Evolutionary conservation across 2,888 invertebrate species (phyloP), one percentile per base, ranked within the genome.

Genomic region (Deroplatys truncata): DNA sequence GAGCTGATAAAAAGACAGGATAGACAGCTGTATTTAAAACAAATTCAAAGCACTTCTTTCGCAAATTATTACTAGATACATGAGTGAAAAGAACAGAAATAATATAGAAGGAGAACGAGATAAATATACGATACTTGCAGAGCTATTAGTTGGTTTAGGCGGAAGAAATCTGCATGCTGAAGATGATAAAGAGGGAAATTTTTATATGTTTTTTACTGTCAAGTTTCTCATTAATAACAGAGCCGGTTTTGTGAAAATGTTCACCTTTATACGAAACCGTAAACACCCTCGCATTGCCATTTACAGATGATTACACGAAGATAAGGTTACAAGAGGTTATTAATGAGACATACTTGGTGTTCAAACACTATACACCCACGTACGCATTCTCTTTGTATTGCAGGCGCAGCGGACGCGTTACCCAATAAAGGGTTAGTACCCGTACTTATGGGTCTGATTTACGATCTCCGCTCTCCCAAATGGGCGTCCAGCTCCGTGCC

Each of bases 331-430:
- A 72, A 72, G 16, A 72, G 25, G 56, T 83, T 87, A 87, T 87
- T 87, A 87, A 83, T 83, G 87, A 83, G 83, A 31, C 56, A 82
- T 82, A 15, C 15, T 35, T 25, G 20, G 87, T 31, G 82, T 87
- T 87, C 87, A 87, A 83, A 87, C 87, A 87, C 87, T 15, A 29
- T 35, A 87, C 87, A 82, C 87, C 82, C 82, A 87, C 83, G 31
- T 31, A 29, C n/a, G 72, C 29, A 86, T 82, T 28, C 82, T 82
- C 82, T 82, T 82, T 29, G 31, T 29, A 29, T 84, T 31, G 29
- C 25, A 28, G 49, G 28, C 82, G 29, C 16, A 82, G 87, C 83
- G 87, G 82, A 87, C 86, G 43, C 28, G 82, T 87, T 87, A 31
- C 87, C 82, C 82, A 87, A 87, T 87, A 87, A 31, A 82, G 87